A percentile compares a stretch with the other conserved stretches of the same genome.
Evolutionary conservation across 2,113 vertebrate genomes (phyloP).

Genomic region (Oostethus manadensis): DNA sequence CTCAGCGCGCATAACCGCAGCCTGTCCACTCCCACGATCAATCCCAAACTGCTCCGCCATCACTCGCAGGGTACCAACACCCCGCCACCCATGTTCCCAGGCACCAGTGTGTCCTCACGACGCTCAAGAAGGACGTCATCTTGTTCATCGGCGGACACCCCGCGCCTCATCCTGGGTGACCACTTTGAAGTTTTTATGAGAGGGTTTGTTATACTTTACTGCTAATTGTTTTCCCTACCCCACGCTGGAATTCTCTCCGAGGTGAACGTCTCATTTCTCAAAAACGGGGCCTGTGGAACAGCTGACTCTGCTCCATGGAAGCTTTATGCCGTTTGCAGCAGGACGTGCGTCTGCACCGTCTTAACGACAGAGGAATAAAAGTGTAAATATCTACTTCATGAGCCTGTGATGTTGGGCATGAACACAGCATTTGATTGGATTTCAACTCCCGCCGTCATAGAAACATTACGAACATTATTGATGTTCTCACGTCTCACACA

Average conservation of each 20-base stretch:
- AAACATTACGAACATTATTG: too few relatives aligned
- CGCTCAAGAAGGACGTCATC: not conserved
- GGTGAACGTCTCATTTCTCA: constrained; percentile 54
- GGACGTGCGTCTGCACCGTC: not conserved
- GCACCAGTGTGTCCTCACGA: not conserved
- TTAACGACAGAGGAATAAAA: too few relatives aligned
- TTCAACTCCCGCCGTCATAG: too few relatives aligned
- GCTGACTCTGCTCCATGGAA: constrained; percentile 29
- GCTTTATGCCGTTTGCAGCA: not conserved
- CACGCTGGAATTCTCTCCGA: constrained; percentile 52
- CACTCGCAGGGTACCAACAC: not conserved
- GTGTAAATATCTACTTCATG: too few relatives aligned
- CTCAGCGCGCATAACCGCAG: constrained; percentile 51
- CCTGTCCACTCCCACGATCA: constrained; percentile 57
- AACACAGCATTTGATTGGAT: too few relatives aligned
- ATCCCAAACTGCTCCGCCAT: constrained; percentile 47
- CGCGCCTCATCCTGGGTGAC: constrained; percentile 3
- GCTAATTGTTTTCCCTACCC: constrained; percentile 56
- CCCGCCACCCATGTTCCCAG: not conserved
- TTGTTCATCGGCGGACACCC: constrained; percentile 22
- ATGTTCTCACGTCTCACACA: too few relatives aligned
- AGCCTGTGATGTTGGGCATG: too few relatives aligned
- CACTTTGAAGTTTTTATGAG: constrained; percentile 41
- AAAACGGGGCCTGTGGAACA: constrained; percentile 1
- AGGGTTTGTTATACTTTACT: constrained; percentile 67